Evolutionary conservation across 2,113 vertebrate species (phyloP).

Genomic region (Hypomesus transpacificus): DNA sequence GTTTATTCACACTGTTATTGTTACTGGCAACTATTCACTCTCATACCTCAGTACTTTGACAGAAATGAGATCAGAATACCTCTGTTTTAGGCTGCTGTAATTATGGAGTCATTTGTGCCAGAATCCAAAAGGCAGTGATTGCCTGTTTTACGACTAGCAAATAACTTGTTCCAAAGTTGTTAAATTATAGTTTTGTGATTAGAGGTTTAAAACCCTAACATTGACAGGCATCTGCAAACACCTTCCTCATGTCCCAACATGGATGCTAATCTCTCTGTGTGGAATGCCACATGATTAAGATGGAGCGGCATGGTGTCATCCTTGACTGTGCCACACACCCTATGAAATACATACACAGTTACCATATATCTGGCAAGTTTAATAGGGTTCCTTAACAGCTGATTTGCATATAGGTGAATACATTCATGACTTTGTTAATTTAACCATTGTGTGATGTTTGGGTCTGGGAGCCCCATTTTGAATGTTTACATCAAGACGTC

Average conservation of each 20-base stretch:
- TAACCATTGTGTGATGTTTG: not conserved
- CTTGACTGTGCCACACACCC: conserved; percentile 44
- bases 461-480: too few relatives aligned
- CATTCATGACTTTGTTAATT: conserved; percentile 15
- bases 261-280: conserved; percentile 50
- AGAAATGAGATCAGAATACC: conserved; percentile 25
- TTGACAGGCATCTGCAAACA: conserved; percentile 56
- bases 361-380: conserved; percentile 23
- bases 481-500: too few relatives aligned
- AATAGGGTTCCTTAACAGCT: conserved; percentile 24
- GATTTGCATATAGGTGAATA: conserved; percentile 12
- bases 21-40: not conserved
- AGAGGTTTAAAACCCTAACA: conserved; percentile 31
- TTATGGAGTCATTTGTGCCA: conserved; percentile 39
- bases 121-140: conserved; percentile 25
- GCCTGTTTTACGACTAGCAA: conserved; percentile 36
- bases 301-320: conserved; percentile 39
- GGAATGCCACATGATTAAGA: conserved; percentile 57
- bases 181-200: conserved; percentile 48
- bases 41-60: conserved; percentile 13
- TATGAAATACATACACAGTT: conserved; percentile 46
- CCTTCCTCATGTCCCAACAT: conserved; percentile 46
- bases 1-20: not conserved
- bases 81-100: conserved; percentile 21
- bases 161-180: conserved; percentile 42